phyloP scores from a whole-genome alignment of 2,888 invertebrate genomes.

The Rhagium mordax region DNA sequence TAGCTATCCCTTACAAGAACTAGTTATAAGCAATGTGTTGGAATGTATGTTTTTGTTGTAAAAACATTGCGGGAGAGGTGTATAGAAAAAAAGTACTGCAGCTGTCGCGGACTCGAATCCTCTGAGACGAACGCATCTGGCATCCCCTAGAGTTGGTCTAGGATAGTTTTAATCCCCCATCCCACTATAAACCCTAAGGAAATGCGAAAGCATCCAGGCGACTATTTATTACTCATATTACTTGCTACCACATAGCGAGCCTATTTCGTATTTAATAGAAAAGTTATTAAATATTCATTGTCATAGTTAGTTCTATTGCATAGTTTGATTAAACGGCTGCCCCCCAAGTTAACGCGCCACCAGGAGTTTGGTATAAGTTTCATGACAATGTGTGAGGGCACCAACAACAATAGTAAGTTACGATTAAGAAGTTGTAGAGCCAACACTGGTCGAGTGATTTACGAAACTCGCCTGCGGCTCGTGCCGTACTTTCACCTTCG shows the following conservation, averaged over 20 bases:
- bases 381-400: no score
- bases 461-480: no score
- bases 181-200: slow-evolving; percentile 52
- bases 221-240: slow-evolving; percentile 41
- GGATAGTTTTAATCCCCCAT: slow-evolving; percentile 50
- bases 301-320: not conserved
- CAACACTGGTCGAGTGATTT: no score
- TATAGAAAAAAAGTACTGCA: slow-evolving; percentile 15
- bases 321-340: not conserved
- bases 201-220: slow-evolving; percentile 37
- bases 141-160: slow-evolving; percentile 43
- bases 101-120: slow-evolving; percentile 44
- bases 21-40: not conserved
- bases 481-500: no score
- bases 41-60: not conserved
- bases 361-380: no score
- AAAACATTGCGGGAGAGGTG: slow-evolving; percentile 14
- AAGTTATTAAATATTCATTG: slow-evolving; percentile 28
- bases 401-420: no score
- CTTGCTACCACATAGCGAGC: slow-evolving; percentile 36
- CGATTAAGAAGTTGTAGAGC: no score
- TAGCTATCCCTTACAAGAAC: not conserved
- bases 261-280: slow-evolving; percentile 31
- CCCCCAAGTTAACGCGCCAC: no score
- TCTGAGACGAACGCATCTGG: slow-evolving; percentile 46